A percentile compares a stretch with the other conserved stretches of the same genome.
Evolutionary conservation across 2,113 vertebrate species (phyloP).

Genomic region (Ranitomeya imitator): DNA sequence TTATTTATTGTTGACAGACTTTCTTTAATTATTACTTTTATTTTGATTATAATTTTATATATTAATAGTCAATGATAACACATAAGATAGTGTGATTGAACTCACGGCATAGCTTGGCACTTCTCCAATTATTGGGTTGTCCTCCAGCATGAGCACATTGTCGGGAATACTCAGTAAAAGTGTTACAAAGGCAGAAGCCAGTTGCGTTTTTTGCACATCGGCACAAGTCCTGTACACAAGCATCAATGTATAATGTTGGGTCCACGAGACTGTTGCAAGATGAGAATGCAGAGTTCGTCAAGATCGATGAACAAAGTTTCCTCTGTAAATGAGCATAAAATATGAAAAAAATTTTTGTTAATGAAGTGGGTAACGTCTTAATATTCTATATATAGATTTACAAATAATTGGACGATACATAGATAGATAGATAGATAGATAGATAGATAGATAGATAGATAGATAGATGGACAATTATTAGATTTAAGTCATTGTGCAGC

Average conservation of each 20-base stretch:
- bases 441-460: neutral
- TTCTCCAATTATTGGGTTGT: conserved; percentile 68
- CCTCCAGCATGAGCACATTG: conserved; percentile 74
- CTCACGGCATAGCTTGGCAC: conserved; percentile 70
- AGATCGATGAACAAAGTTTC: conserved; percentile 67
- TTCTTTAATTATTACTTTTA: neutral
- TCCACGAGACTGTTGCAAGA: conserved; percentile 66
- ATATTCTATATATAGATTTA: neutral
- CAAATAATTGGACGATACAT: neutral
- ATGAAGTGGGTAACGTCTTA: neutral
- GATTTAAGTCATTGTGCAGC: too few species aligned
- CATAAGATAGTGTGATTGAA: neutral
- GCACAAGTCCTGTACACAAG: conserved; percentile 71
- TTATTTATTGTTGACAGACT: too few species aligned
- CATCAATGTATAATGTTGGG: conserved; percentile 63
- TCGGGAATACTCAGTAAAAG: conserved; percentile 73
- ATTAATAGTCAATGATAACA: neutral
- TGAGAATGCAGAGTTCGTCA: conserved; percentile 64
- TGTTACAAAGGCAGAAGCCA: conserved; percentile 70
- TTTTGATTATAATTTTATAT: neutral
- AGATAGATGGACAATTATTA: neutral
- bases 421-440: neutral
- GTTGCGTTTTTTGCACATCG: conserved; percentile 61
- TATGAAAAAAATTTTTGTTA: neutral
- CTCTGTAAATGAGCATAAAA: conserved; percentile 58